Evolutionary conservation across 1,140 invertebrate genomes (phyloP).

Genomic region (Sycophila sp.): DNA sequence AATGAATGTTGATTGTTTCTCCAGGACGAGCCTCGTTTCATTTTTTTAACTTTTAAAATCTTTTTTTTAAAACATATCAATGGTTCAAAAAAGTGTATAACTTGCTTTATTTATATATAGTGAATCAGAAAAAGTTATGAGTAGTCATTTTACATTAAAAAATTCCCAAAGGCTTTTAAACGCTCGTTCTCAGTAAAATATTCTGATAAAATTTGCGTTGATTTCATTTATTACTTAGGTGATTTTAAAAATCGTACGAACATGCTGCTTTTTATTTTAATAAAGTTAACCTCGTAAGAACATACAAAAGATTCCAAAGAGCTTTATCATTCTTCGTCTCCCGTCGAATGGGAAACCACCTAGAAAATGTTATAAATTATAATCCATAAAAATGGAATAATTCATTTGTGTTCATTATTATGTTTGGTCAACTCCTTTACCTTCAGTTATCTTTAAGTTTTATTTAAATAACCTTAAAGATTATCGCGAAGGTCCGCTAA

Average conservation of each 20-base stretch:
- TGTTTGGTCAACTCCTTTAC: not conserved
- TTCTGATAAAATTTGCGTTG: not conserved
- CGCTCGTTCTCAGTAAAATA: no score
- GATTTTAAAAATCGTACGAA: not conserved
- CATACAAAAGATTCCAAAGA: not conserved
- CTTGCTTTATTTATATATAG: no score
- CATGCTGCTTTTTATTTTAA: not conserved
- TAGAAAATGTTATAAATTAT: no score
- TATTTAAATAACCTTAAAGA: not conserved
- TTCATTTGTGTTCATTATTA: not conserved
- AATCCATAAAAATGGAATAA: no score
- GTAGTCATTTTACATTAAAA: no score
- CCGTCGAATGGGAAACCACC: not conserved
- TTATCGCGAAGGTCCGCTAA: not conserved
- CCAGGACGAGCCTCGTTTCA: not conserved
- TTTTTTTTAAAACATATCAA: no score
- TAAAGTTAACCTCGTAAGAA: not conserved
- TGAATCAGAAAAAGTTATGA: no score
- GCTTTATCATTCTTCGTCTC: not conserved
- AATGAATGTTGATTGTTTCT: conserved; percentile 2
- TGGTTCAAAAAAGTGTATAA: no score
- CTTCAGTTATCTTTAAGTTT: not conserved
- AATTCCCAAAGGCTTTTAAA: no score
- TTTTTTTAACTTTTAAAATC: no score
- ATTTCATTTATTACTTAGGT: not conserved